Base-by-base conservation (phyloP, 2,797 vertebrate genomes). In the Novumbra hubbsi region DNA sequence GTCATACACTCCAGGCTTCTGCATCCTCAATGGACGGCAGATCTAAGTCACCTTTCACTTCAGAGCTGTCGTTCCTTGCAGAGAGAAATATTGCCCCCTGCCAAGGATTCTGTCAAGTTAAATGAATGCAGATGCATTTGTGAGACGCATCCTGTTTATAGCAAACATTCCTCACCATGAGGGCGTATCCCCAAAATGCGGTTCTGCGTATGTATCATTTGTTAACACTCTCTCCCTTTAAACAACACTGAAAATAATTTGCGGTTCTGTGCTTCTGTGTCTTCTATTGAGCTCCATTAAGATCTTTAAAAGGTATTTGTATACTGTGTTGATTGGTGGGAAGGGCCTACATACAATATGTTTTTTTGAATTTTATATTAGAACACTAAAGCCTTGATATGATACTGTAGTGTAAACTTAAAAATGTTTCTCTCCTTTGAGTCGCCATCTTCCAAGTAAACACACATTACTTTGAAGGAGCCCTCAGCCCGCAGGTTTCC, bases 101-200 rank as follows among this genome's bases (percentile, higher is more conserved):
- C 74, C 74, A 81, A 72, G 63, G 77, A 82, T 27, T 69, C 68
- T 76, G 21, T n/a, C 85, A 80, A 85, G 74, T 83, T 82, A 89
- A 90, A 90, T 86, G 78, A 88, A 90, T 92, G 90, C 85, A 90
- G 89, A 91, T 89, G 82, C 85, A 87, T 91, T 90, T 83, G 88
- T 87, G 88, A 92, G 90, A 91, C 88, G 86, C 88, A 82, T 79
- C 86, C 82, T 87, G 87, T 90, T 90, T 88, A 86, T 81, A 77
- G 84, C 83, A 77, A 89, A 89, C 81, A 89, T 89, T 89, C 81
- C 79, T 83, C 88, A 82, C 87, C 74, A 78, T 16, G 77, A 86
- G 89, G 88, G 83, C 79, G 48, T 78, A 84, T 81, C 78, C 74
- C 80, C 65, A 79, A 2, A 78, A 76, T 4, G 80, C 81, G 78